Evolutionary conservation across 1,140 invertebrate genomes (phyloP).

Genomic region (Chlorops oryzae): DNA sequence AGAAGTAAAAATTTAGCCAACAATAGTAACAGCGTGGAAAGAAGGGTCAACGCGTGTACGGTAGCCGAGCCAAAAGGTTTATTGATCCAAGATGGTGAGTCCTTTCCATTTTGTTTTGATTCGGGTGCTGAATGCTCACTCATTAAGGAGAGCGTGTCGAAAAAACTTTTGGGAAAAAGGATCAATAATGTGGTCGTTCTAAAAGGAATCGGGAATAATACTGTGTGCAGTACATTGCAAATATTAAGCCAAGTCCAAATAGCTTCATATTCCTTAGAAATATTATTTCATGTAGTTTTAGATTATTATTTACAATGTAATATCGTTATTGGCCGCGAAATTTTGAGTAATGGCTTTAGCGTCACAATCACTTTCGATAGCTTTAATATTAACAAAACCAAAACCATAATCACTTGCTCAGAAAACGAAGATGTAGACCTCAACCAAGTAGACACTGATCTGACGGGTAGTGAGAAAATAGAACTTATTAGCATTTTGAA

Average conservation of each 20-base stretch:
- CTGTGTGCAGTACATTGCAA: not conserved
- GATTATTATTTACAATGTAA: constrained; percentile 15
- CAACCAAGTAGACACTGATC: constrained; percentile 14
- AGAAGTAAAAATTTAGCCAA: not conserved
- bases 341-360: constrained; percentile 12
- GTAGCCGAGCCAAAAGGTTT: not conserved
- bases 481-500: constrained; percentile 8
- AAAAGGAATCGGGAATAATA: constrained; percentile 6
- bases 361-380: constrained; percentile 12
- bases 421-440: constrained; percentile 4
- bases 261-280: constrained; percentile 14
- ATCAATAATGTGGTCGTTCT: constrained; percentile 4
- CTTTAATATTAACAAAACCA: constrained; percentile 17
- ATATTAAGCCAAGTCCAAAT: constrained; percentile 3
- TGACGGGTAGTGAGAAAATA: constrained; percentile 9
- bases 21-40: not conserved
- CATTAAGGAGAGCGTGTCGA: not conserved
- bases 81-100: not conserved
- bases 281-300: constrained; percentile 18
- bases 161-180: not conserved
- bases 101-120: not conserved
- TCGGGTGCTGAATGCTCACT: not conserved
- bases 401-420: constrained; percentile 10
- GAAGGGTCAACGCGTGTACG: not conserved
- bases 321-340: constrained; percentile 18